These are phyloP conservation scores for Ariopsis seemanni DNA, from an alignment of 2,113 vertebrate genomes.

Conservation along the genomic window DNA sequence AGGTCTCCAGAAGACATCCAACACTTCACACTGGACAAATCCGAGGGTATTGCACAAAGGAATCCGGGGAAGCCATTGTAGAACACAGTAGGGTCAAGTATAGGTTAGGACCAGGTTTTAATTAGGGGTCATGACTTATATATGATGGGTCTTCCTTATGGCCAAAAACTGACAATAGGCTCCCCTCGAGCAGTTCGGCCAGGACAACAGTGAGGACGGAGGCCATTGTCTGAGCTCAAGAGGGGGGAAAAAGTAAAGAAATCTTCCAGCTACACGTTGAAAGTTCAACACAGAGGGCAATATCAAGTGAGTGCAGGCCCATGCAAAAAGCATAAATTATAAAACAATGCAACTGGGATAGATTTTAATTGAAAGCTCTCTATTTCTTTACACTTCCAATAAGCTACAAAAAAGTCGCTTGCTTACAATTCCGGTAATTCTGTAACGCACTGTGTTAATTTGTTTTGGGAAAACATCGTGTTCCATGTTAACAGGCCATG, in stretches of 20 bases:
- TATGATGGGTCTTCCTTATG: slow-evolving; percentile 72
- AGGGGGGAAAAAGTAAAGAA: slow-evolving; percentile 48
- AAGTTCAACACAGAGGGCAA: slow-evolving; percentile 17
- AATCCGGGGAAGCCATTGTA: slow-evolving; percentile 76
- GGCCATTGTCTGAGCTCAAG: slow-evolving; percentile 30
- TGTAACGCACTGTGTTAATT: slow-evolving; percentile 59
- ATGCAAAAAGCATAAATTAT: not conserved
- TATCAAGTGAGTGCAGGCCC: slow-evolving; percentile 26
- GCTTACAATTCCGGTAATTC: slow-evolving; percentile 69
- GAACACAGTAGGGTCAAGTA: slow-evolving; percentile 72
- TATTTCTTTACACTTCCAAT: not conserved
- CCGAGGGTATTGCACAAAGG: slow-evolving; percentile 75
- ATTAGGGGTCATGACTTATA: slow-evolving; percentile 91
- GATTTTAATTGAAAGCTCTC: slow-evolving; percentile 14
- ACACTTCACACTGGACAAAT: slow-evolving; percentile 81
- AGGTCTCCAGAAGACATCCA: slow-evolving; percentile 74
- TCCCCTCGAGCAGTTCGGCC: slow-evolving; percentile 46
- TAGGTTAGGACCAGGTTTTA: slow-evolving; percentile 78
- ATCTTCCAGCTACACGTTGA: slow-evolving; percentile 24
- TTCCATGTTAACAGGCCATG: slow-evolving; percentile 57
- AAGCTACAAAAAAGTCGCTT: slow-evolving; percentile 25
- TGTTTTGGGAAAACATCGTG: slow-evolving; percentile 69
- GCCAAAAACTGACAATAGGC: slow-evolving; percentile 57
- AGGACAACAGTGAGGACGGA: slow-evolving; percentile 21
- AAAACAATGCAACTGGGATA: not conserved